These are phyloP conservation scores for Salvator merianae DNA, from an alignment of 2,113 vertebrate species.

Conservation along the genomic window DNA sequence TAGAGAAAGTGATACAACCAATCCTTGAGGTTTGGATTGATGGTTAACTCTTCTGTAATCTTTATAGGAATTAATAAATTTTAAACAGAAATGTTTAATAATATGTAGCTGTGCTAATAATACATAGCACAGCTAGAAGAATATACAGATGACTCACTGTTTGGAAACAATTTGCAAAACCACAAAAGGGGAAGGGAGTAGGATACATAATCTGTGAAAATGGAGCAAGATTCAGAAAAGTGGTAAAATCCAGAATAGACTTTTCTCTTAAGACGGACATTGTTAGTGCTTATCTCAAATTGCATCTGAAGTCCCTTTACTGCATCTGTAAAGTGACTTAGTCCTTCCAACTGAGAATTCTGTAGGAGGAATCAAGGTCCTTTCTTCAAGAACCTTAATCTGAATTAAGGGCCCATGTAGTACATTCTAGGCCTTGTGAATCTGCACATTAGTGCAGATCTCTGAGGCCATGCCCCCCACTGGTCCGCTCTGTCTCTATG, in stretches of 20 bases:
- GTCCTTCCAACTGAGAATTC: no score
- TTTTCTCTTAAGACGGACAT: background rate
- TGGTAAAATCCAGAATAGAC: background rate
- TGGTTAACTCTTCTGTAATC: slow-evolving; percentile 4
- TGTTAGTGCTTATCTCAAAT: background rate
- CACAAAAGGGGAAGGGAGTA: slow-evolving; percentile 13
- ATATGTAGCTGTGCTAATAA: background rate
- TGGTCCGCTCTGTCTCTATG: no score
- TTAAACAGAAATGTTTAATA: background rate
- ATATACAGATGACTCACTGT: background rate
- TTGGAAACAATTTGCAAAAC: background rate
- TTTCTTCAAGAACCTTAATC: no score
- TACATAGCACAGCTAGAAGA: background rate
- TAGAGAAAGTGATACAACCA: background rate
- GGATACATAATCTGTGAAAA: background rate
- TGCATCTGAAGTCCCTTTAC: background rate
- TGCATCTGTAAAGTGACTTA: background rate
- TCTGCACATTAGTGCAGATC: no score
- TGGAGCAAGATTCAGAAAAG: background rate
- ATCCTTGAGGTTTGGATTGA: background rate
- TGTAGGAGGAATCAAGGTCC: no score
- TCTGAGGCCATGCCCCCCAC: no score
- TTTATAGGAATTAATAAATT: slow-evolving; percentile 3
- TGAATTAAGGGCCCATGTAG: no score
- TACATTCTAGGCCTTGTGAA: no score